Percentiles rank a stretch among this genome's conserved stretches.
These are phyloP conservation scores for Limonius californicus DNA, from an alignment of 1,140 invertebrate genomes.

Conservation along the genomic window DNA sequence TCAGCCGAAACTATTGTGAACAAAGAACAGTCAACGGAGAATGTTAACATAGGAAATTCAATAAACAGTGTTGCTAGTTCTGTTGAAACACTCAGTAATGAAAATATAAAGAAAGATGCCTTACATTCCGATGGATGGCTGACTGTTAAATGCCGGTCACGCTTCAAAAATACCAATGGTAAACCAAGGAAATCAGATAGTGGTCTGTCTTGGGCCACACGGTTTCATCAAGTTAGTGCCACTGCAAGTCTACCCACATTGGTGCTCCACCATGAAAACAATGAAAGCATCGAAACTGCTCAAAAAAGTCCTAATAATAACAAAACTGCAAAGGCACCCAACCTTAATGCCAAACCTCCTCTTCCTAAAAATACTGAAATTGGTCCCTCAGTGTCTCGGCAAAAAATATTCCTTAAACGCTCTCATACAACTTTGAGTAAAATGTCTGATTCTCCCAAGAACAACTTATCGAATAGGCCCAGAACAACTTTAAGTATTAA, in stretches of 20 bases:
- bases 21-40: slow-evolving; percentile 52
- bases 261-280: slow-evolving; percentile 49
- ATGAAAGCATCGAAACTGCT: slow-evolving; percentile 22
- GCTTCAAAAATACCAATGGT: slow-evolving; percentile 46
- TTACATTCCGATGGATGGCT: slow-evolving; percentile 60
- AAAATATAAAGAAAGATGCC: slow-evolving; percentile 50
- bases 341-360: neutral
- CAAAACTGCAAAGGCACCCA: no score
- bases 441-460: neutral
- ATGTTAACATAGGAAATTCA: slow-evolving; percentile 38
- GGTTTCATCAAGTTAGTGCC: slow-evolving; percentile 63
- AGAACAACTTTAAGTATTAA: neutral
- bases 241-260: slow-evolving; percentile 63
- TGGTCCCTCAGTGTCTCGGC: neutral
- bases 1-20: slow-evolving; percentile 54
- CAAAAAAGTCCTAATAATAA: no score
- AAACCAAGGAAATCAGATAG: slow-evolving; percentile 42
- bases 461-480: neutral
- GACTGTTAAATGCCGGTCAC: slow-evolving; percentile 58
- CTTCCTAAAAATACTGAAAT: neutral
- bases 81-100: slow-evolving; percentile 52
- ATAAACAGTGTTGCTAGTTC: slow-evolving; percentile 57
- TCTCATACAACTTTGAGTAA: slow-evolving; percentile 39
- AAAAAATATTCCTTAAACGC: slow-evolving; percentile 30
- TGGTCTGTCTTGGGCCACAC: slow-evolving; percentile 58